A percentile compares a stretch with the other conserved stretches of the same genome.
phyloP scores from a whole-genome alignment of 2,888 invertebrate genomes.

The Drosophila siamana region DNA sequence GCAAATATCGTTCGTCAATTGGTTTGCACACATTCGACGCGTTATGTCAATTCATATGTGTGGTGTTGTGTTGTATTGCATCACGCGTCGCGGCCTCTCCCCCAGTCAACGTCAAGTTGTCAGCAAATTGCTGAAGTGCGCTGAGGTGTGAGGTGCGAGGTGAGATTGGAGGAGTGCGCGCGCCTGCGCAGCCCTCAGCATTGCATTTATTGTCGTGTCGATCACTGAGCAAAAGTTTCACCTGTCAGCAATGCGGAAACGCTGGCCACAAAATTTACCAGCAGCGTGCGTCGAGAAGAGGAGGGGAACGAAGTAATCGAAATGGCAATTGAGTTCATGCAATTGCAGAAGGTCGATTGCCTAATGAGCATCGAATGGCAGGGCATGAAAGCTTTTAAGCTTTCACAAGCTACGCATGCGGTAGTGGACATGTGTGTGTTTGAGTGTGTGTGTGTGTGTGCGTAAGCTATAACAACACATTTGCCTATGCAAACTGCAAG shows the following conservation, averaged over 20 bases:
- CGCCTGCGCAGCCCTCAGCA: constrained; percentile 53
- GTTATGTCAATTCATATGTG: constrained; percentile 57
- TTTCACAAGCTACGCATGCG: constrained; percentile 18
- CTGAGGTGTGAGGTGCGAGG: constrained; percentile 17
- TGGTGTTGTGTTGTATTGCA: constrained; percentile 25
- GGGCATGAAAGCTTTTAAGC: constrained; percentile 29
- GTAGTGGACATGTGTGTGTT: neutral
- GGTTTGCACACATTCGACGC: constrained; percentile 51
- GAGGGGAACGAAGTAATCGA: constrained; percentile 17
- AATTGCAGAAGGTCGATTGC: constrained; percentile 46
- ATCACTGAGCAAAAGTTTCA: constrained; percentile 53
- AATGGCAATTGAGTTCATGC: constrained; percentile 32
- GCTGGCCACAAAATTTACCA: neutral
- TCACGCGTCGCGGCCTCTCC: constrained; percentile 49
- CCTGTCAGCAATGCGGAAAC: constrained; percentile 71
- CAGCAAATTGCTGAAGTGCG: constrained; percentile 17
- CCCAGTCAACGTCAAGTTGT: constrained; percentile 40
- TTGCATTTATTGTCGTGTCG: constrained; percentile 56
- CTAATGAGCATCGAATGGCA: constrained; percentile 26
- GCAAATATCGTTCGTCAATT: constrained; percentile 19
- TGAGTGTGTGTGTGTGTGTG: constrained; percentile 6
- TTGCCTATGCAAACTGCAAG: constrained; percentile 29
- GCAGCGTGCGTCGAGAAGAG: too few species aligned
- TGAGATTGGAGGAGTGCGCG: constrained; percentile 15
- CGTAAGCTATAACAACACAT: constrained; percentile 6